Conservation (phyloP, 2,113 vertebrate genomes). For the Mormoops blainvillei region DNA sequence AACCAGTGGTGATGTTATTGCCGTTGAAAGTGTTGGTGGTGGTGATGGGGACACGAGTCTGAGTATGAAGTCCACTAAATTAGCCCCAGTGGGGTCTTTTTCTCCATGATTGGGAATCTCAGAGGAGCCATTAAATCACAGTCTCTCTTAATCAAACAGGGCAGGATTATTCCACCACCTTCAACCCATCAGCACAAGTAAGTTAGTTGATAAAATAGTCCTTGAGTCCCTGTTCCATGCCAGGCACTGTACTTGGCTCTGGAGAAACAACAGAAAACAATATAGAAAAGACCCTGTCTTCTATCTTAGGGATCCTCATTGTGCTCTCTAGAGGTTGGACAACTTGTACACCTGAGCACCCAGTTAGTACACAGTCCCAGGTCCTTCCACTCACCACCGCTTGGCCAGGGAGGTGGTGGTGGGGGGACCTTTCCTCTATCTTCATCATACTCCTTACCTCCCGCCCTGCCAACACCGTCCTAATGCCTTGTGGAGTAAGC, state of each 20-base stretch:
- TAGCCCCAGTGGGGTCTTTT: neutral
- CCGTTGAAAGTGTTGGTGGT: neutral
- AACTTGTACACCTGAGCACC: accelerated
- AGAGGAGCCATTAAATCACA: neutral
- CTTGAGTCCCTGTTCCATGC: accelerated
- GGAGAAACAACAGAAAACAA: neutral
- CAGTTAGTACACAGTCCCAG: neutral
- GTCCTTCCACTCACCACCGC: neutral
- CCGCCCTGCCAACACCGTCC: neutral
- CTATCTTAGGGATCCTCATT: neutral
- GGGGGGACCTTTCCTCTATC: accelerated
- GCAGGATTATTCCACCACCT: neutral
- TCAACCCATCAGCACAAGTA: too few relatives aligned
- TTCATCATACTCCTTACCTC: neutral
- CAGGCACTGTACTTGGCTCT: neutral
- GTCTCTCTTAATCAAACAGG: neutral
- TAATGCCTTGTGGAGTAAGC: accelerated
- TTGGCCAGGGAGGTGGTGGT: neutral
- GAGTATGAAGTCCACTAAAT: neutral
- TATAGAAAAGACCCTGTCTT: neutral
- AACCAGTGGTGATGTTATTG: neutral
- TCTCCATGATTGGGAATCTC: neutral
- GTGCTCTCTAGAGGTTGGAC: neutral
- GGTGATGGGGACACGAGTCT: neutral
- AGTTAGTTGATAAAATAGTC: neutral